Evolutionary conservation across 2,113 vertebrate genomes (phyloP).

Genomic region (Dipodomys spectabilis): DNA sequence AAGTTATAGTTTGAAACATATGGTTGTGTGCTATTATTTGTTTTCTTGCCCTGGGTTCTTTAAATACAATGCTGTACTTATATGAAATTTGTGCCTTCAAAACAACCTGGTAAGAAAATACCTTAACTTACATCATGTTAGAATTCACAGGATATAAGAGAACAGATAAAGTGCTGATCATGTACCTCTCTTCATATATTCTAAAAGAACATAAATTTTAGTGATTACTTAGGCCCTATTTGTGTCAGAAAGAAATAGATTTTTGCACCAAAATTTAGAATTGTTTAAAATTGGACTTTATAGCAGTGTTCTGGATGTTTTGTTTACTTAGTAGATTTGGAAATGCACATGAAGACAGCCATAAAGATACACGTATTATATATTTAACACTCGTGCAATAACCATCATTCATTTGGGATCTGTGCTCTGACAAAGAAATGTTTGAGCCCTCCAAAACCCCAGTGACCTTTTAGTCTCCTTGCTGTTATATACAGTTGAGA

Average conservation of each 20-base stretch:
- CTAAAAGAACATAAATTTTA: constrained; percentile 23
- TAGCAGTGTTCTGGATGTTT: not conserved
- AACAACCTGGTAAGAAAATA: not conserved
- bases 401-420: not conserved
- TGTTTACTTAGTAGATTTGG: not conserved
- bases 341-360: not conserved
- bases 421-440: not conserved
- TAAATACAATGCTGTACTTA: not conserved
- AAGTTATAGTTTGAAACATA: not conserved
- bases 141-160: not conserved
- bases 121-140: not conserved
- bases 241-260: constrained; percentile 23
- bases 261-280: not conserved
- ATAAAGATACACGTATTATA: not conserved
- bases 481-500: not conserved
- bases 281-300: not conserved
- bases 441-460: not conserved
- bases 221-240: not conserved
- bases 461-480: not conserved
- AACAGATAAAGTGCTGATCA: not conserved
- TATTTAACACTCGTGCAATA: not conserved
- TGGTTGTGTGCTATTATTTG: not conserved
- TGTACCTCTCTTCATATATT: not conserved
- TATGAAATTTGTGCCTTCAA: not conserved
- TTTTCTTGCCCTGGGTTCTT: not conserved